Evolutionary conservation across 2,113 vertebrate genomes (phyloP), one percentile per base, ranked within the genome.

Genomic region (Tragelaphus strepsiceros): DNA sequence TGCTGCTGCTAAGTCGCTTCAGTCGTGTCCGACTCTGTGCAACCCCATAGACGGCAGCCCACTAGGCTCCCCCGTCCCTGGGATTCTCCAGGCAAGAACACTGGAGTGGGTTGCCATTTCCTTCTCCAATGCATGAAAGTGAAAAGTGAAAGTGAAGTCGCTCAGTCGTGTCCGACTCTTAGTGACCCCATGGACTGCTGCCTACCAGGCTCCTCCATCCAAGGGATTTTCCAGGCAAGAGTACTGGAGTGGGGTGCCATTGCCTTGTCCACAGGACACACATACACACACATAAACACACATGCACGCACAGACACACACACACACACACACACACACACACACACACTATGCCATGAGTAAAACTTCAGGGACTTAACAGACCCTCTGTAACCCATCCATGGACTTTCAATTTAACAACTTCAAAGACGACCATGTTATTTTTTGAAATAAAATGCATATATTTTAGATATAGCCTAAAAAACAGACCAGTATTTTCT

Each of bases 401-500:
- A 53, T 4, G 4, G 3, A 89, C 64, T 90, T 95, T 17, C 35
- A 62, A 49, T 67, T 91, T 80, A 93, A 67, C 16, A 88, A 74
- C 9, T 56, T 19, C 35, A 39, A 64, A 43, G 83, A 56, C 0
- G 30, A 15, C 2, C 53, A 59, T 9, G 21, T 6, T 97, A 83
- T 49, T 89, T 88, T 83, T 46, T 5, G 0, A 95, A 96, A 78
- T 26, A 51, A 94, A 93, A 91, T 14, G 14, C 32, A 54, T 59
- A 49, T 22, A 87, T 46, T 71, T 93, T 11, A n/a, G 22, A 88
- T 1, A 61, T 6, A 7, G 15, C 77, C 21, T 91, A 94, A 84
- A 88, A 53, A 71, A 54, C 32, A 78, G 51, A 56, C 14, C 54
- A 89, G 46, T n/a, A 94, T 93, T 96, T 78, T 87, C 67, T 93